phyloP scores from a whole-genome alignment of 2,888 invertebrate species.

The Stenodera caucasica region DNA sequence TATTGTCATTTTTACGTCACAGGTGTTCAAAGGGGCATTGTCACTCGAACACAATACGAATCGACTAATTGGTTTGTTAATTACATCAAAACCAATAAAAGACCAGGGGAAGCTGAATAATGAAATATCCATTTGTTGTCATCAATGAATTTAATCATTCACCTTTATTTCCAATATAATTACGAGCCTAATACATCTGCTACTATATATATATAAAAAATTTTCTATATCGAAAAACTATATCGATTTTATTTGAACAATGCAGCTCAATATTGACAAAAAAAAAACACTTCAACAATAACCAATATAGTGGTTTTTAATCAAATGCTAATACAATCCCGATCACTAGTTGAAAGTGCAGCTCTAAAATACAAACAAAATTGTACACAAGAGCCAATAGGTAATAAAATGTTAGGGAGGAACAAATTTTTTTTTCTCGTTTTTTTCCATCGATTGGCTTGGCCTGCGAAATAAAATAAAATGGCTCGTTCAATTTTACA shows the following conservation, averaged over 20 bases:
- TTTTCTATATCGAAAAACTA: conserved; percentile 7
- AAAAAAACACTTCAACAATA: conserved; percentile 16
- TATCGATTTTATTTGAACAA: conserved; percentile 25
- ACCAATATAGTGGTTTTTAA: conserved; percentile 20
- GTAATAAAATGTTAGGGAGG: conserved; percentile 8
- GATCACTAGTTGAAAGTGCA: conserved; percentile 9
- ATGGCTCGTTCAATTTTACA: conserved; percentile 2
- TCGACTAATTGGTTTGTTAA: conserved; percentile 36
- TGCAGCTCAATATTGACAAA: conserved; percentile 18
- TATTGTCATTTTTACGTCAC: conserved; percentile 25
- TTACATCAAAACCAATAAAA: conserved; percentile 36
- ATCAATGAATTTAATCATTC: conserved; percentile 10
- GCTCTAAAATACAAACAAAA: conserved; percentile 11
- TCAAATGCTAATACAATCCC: conserved; percentile 25
- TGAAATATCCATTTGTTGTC: conserved; percentile 33
- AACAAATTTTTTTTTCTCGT: not conserved
- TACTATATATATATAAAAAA: not conserved
- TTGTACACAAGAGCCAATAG: conserved; percentile 3
- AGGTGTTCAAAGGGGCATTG: conserved; percentile 32
- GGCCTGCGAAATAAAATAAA: not conserved
- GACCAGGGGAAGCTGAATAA: conserved; percentile 28
- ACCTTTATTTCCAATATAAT: conserved; percentile 5
- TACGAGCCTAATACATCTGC: not conserved
- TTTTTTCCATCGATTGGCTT: not conserved
- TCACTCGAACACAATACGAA: conserved; percentile 32